Base-by-base conservation (phyloP, 2,888 invertebrate genomes). In the Cyclophora punctaria region DNA sequence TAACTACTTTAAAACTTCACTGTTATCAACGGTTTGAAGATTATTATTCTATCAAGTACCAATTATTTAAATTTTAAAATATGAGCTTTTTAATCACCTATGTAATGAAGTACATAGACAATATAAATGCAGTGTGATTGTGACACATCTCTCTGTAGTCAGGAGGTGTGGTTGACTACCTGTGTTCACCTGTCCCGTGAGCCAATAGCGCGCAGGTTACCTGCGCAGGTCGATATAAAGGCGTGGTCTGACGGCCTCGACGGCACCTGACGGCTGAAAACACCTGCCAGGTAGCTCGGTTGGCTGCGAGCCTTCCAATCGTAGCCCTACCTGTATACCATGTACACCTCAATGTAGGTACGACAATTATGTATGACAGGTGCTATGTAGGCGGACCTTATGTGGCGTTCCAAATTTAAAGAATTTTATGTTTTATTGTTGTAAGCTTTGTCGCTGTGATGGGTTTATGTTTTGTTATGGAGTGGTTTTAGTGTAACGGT, bases 201-300 rank as follows among this genome's bases (percentile, higher is more conserved):
- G 67, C 82, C 87, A 88, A 88, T 88, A 81, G 75, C 83, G 87
- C 87, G 87, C 87, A 88, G 69, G 71, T 66, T 66, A 84, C 86
- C 83, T 86, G 87, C 87, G 87, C 87, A 88, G 87, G 67, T 88
- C 87, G 84, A 87, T 88, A 87, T 78, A 78, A 74, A 73, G 85
- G 85, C 84, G 83, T 79, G 80, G 80, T 64, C 62, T 69, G 60
- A 67, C 64, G 64, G 60, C 67, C 65, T 64, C 64, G 69, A 73
- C 69, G 76, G 63, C 55, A 59, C 57, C 67, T 53, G 56, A 69
- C 80, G 81, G 78, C 80, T 79, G 73, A 64, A 44, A 64, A 71
- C 75, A 85, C 83, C 84, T 84, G 83, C 48, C 80, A 78, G 79
- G 80, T 78, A 70, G 53, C 56, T 55, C 35, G 80, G 80, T 83